phyloP scores from a whole-genome alignment of 2,113 vertebrate species.

The Antechinus flavipes region DNA sequence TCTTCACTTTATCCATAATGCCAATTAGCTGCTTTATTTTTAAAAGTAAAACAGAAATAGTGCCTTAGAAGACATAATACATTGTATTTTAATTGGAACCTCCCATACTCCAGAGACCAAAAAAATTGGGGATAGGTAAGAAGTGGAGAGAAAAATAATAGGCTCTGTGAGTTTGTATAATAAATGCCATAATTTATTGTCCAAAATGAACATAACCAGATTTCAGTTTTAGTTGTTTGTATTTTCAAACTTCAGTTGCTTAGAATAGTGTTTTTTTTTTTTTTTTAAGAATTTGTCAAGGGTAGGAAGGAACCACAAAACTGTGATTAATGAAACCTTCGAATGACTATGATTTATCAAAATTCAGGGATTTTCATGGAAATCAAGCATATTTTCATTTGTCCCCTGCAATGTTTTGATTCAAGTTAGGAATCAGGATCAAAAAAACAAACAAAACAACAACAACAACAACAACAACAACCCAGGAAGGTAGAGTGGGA shows the following conservation, averaged over 20 bases:
- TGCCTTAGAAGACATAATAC: conserved; percentile 72
- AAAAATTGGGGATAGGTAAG: neutral
- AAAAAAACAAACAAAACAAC: too few species aligned
- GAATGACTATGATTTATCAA: conserved; percentile 65
- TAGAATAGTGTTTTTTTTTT: conserved; percentile 72
- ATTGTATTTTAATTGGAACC: conserved; percentile 59
- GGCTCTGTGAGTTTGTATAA: conserved; percentile 64
- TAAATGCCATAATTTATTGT: conserved; percentile 72
- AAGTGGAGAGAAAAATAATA: conserved; percentile 65
- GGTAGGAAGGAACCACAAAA: conserved; percentile 24
- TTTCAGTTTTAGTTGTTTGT: conserved; percentile 72
- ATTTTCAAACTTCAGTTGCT: conserved; percentile 64
- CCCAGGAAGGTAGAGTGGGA: neutral
- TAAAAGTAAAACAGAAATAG: conserved; percentile 70
- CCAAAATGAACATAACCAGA: conserved; percentile 65
- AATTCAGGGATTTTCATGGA: conserved; percentile 67
- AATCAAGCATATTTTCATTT: conserved; percentile 34
- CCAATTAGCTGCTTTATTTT: neutral
- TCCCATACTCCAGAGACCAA: conserved; percentile 41
- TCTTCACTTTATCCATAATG: neutral
- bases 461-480: too few species aligned
- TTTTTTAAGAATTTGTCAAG: conserved; percentile 48
- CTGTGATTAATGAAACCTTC: conserved; percentile 58
- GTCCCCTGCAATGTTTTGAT: neutral
- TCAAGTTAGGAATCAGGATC: neutral